Conservation (phyloP, 2,888 invertebrate species). For the Zaprionus lineosus region DNA sequence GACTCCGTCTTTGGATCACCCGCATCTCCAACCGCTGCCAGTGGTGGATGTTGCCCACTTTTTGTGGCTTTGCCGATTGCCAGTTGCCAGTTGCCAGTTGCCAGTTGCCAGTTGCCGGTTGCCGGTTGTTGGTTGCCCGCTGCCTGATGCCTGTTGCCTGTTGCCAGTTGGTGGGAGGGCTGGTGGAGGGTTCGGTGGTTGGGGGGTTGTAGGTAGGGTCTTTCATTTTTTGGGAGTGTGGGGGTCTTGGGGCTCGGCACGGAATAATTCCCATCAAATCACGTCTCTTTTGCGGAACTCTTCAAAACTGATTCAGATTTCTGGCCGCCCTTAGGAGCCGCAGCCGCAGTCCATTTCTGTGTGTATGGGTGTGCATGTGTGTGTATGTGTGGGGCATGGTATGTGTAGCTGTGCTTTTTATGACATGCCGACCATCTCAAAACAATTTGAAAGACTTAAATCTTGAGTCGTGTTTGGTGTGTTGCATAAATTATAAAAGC, state of each 20-base stretch:
- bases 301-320: conserved; percentile 71
- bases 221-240: not conserved
- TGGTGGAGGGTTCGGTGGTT: conserved; percentile 1
- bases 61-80: conserved; percentile 39
- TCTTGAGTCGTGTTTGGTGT: conserved; percentile 63
- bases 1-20: conserved; percentile 19
- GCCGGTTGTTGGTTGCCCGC: conserved; percentile 15
- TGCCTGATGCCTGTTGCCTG: conserved; percentile 27
- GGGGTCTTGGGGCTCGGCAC: conserved; percentile 34
- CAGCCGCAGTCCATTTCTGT: conserved; percentile 28
- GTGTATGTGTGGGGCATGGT: no score
- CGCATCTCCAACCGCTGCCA: conserved; percentile 6
- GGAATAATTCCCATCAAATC: conserved; percentile 71
- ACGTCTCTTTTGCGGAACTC: conserved; percentile 69
- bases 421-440: conserved; percentile 66
- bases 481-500: conserved; percentile 72
- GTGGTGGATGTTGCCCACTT: conserved; percentile 32
- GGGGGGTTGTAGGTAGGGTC: not conserved
- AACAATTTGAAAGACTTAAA: conserved; percentile 73
- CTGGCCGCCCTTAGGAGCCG: conserved; percentile 28
- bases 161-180: conserved; percentile 12
- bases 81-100: conserved; percentile 21
- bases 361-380: conserved; percentile 26
- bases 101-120: conserved; percentile 31
- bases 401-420: conserved; percentile 41